Percentiles rank a stretch among this genome's conserved stretches.
Conservation (phyloP, 2,113 vertebrate genomes). For the Oreochromis tanganicae region DNA sequence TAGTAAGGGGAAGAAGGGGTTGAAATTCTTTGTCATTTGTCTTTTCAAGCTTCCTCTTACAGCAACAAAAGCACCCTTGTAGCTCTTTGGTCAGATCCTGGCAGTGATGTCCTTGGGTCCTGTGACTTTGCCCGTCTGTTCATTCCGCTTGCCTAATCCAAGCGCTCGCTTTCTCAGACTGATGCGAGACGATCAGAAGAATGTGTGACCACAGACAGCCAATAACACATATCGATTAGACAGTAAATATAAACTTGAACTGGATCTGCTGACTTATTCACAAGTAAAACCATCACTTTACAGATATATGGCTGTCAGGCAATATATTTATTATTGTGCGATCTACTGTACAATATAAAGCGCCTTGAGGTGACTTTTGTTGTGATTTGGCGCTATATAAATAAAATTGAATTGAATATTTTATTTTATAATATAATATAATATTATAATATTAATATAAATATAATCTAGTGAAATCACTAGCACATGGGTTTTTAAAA, state of each 20-base stretch:
- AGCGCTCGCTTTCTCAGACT: not conserved
- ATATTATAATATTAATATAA: too few species aligned
- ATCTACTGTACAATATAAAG: too few species aligned
- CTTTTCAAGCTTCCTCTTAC: conserved; percentile 19
- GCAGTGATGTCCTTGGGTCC: conserved; percentile 51
- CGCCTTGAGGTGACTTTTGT: too few species aligned
- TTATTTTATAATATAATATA: not conserved
- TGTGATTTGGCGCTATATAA: too few species aligned
- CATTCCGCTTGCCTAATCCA: not conserved
- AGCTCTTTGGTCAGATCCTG: conserved; percentile 39
- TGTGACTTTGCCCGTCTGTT: conserved; percentile 52
- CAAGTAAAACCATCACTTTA: not conserved
- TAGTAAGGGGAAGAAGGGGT: not conserved
- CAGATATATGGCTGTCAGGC: not conserved
- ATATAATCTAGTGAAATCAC: not conserved
- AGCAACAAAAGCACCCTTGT: conserved; percentile 57
- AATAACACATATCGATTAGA: not conserved
- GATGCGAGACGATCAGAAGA: conserved; percentile 5
- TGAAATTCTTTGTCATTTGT: conserved; percentile 43
- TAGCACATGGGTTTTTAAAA: fast-evolving
- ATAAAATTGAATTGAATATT: not conserved
- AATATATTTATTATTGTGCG: not conserved
- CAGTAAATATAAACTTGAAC: not conserved
- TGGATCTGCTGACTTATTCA: not conserved
- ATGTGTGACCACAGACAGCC: not conserved